Base-by-base conservation (phyloP, 2,113 vertebrate species). In the Chlamydotis undulata region DNA sequence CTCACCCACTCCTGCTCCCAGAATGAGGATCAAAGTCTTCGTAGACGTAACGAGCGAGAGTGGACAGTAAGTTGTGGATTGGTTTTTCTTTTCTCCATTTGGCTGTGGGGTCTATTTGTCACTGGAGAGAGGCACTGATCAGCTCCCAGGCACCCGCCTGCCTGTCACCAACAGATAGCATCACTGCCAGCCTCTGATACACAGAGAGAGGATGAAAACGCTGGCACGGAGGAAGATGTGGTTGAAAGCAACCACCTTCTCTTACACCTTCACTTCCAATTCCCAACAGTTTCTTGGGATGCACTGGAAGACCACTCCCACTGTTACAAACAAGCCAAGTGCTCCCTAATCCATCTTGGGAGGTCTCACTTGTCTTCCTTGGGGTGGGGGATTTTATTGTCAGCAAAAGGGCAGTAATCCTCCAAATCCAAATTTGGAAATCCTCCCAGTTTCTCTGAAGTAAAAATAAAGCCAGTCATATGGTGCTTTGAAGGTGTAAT, bases 41-140 rank as follows among this genome's bases (percentile, higher is more conserved):
- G 95, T 99, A 98, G 98, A 99, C 93, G 95, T 98, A 98, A 98
- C 98, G 96, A 98, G 98, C 97, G 98, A 98, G 89, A 97, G 98
- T 81, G 94, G 97, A 97, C 96, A 97, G 98, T 98, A 98, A 99
- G 98, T 99, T 96, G 9, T 10, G 63, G 70, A 23, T 25, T 96
- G 35, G 17, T 45, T 57, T 70, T 67, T 35, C n/a, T 87, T 76
- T 19, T 55, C 92, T 83, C 77, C 49, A 0, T 90, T 43, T 50
- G 26, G 9, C 18, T 10, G 25, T 33, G 89, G 71, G 79, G 25
- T 79, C 16, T 73, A 41, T 64, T 53, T 49, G 71, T 43, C 7
- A 0, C n/a, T 5, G 37, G 8, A 10, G 33, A 43, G 52, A 39
- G 50, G 39, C 28, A 39, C 59, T 33, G 18, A 15, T 25, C 61